Evolutionary conservation across 2,113 vertebrate species (phyloP).

Genomic region (Rhabdornis inornatus): DNA sequence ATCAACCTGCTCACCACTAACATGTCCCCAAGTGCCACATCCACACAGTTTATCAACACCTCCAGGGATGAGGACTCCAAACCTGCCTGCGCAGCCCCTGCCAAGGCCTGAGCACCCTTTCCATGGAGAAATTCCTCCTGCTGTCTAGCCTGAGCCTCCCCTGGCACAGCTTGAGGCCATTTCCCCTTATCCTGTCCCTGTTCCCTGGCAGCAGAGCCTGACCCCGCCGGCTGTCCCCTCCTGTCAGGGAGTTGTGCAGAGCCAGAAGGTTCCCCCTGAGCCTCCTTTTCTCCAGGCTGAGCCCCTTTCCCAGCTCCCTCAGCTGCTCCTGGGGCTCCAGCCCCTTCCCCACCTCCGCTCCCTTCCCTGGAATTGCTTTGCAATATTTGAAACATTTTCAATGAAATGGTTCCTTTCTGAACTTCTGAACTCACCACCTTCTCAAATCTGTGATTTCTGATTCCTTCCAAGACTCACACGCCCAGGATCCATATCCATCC

Average conservation of each 20-base stretch:
- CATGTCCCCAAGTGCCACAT: fast-evolving
- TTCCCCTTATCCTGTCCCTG: not conserved
- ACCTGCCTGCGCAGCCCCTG: not conserved
- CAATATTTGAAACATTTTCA: not conserved
- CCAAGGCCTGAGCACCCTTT: not conserved
- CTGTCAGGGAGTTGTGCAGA: not conserved
- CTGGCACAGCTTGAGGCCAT: too few relatives aligned
- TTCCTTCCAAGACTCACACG: too few relatives aligned
- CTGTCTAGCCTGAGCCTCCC: too few relatives aligned
- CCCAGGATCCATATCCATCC: not conserved
- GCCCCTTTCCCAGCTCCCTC: not conserved
- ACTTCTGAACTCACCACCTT: not conserved
- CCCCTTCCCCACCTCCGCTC: not conserved
- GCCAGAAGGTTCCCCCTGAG: not conserved
- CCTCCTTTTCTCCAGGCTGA: not conserved
- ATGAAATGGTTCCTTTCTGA: not conserved
- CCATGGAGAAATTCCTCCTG: not conserved
- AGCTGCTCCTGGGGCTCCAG: not conserved
- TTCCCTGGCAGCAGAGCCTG: not conserved
- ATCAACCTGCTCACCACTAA: not conserved
- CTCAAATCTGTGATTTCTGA: not conserved
- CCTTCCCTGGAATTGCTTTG: not conserved
- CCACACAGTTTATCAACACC: not conserved
- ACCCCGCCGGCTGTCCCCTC: not conserved
- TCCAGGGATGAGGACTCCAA: not conserved